Evolutionary conservation across 2,888 invertebrate species (phyloP), one percentile per base, ranked within the genome.

Genomic region (Dryococelus australis): DNA sequence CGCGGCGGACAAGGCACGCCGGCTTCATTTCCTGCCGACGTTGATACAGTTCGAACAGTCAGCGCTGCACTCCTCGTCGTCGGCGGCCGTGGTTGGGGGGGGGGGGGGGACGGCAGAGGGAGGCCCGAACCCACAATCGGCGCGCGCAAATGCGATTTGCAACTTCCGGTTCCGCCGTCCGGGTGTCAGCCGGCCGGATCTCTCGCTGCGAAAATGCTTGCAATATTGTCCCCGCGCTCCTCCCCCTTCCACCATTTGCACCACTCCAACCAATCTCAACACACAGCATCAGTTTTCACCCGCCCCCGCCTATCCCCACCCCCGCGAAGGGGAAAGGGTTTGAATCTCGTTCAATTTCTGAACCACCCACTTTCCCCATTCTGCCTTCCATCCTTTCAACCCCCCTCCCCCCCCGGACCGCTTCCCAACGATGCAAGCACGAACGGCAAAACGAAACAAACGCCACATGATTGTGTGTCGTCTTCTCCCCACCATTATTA

Each of bases 121-220:
- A 6, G 47, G 9, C 12, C 47, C 47, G 6, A 12, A 47, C 47
- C 47, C 9, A 12, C 47, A 47, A 6, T 13, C 65, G 65, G 65
- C 16, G 65, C 65, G 20, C 65, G 65, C 65, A 65, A 20, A 65
- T 65, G 65, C 20, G 10, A 65, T 65, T 65, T 24, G 65, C 24
- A 65, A 16, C 65, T 9, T 65, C 65, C 65, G 65, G 65, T 65
- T 65, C 65, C 65, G 65, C 10, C 20, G 65, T 24, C 10, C 24
- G 65, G 5, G 65, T 65, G 65, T 65, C 65, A 24, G 20, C 65
- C 65, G 65, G 65, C 5, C 16, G 65, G 16, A 65, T 65, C 16
- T 65, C 65, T n/a, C 65, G 65, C 65, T 65, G 65, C 65, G 65
- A 65, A 65, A 65, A 65, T 65, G 65, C 65, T 16, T 65, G 65